Base-by-base conservation (phyloP, 2,888 invertebrate species). In the Nebria brevicollis region DNA sequence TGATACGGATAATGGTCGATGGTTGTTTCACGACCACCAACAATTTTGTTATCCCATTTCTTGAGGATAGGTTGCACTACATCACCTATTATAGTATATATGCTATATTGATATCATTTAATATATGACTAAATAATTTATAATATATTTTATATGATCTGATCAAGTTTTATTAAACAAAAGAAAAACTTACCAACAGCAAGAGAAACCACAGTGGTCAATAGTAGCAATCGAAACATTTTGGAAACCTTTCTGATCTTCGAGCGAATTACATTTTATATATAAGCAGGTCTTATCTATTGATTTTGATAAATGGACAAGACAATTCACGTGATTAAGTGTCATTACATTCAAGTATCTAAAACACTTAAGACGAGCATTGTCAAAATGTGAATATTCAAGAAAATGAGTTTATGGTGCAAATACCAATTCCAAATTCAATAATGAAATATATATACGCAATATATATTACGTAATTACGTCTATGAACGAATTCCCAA, bases 1-100 rank as follows among this genome's bases (percentile, higher is more conserved):
- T 80, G 80, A 41, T 81, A 81, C 11, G 81, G 76, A 34, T 65
- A 54, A 11, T 81, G 66, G 64, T 75, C 81, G 5, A 81, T 81
- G 4, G 64, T 72, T 10, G 72, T 43, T 41, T n/a, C 65, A 13
- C 13, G n/a, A 13, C 81, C 81, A 20, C 81, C 81, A 65, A 76
- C 41, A 41, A 80, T 74, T 75, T 34, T 80, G 15, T 43, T 66
- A 10, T 66, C 66, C 66, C 15, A 25, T 54, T 54, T 54, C 11
- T 13, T 5, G 54, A 54, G 54, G 13, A 54, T 54, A 7, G 54
- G 54, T 54, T 54, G 54, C 8, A 54, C 0, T 1, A 13, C 54
- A 54, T 8, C 54, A 11, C 54, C 54, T 54, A 54, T 7, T 11
- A 54, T 54, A 8, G 54, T 54, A 34, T 34, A 34, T 34, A 34